A percentile compares a stretch with the other conserved stretches of the same genome.
phyloP scores from a whole-genome alignment of 2,797 vertebrate species.

The Sebastiscus albofasciatus region DNA sequence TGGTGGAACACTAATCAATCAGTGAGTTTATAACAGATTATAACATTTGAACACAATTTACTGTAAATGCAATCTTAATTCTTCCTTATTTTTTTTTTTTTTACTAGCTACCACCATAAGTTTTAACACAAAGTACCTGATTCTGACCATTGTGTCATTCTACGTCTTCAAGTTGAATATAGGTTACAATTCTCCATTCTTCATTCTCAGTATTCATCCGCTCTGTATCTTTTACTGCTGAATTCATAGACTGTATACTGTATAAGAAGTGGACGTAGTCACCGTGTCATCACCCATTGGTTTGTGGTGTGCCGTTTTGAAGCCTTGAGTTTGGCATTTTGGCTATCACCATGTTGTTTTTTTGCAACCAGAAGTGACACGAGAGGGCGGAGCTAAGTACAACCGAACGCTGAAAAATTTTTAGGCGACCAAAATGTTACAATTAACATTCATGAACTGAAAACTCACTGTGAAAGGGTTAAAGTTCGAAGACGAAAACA shows the following conservation, averaged over 20 bases:
- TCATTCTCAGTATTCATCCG: background rate
- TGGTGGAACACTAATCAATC: background rate
- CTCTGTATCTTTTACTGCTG: background rate
- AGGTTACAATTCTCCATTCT: background rate
- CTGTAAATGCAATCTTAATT: background rate
- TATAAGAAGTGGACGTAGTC: too few species aligned
- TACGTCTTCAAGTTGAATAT: background rate
- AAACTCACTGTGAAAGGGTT: too few species aligned
- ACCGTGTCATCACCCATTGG: too few species aligned
- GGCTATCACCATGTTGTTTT: too few species aligned
- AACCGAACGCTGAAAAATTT: fast-evolving
- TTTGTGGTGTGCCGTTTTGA: too few species aligned
- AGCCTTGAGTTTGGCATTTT: too few species aligned
- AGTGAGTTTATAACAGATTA: background rate
- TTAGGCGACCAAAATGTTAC: too few species aligned
- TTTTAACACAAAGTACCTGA: background rate
- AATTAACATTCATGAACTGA: too few species aligned
- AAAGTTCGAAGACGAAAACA: too few species aligned
- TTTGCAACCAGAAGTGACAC: too few species aligned
- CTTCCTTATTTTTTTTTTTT: background rate
- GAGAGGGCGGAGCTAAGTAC: too few species aligned
- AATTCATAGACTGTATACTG: too few species aligned
- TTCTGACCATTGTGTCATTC: background rate
- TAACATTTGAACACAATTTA: background rate
- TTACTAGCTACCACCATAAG: background rate